These are phyloP conservation scores for Mola mola DNA, from an alignment of 2,113 vertebrate species.

Conservation along the genomic window DNA sequence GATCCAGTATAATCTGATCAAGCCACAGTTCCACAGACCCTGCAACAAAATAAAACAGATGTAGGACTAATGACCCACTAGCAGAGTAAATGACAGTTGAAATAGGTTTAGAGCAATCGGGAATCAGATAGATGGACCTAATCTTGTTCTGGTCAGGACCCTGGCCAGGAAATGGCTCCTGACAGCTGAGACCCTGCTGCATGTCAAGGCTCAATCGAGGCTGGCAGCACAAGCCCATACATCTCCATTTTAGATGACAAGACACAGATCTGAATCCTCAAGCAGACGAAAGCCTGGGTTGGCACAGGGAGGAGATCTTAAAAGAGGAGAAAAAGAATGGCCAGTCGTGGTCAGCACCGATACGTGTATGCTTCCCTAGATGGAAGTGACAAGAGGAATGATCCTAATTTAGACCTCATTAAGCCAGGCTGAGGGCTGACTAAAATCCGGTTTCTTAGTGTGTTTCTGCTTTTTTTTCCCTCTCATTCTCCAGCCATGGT, in stretches of 20 bases:
- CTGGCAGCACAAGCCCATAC: slow-evolving; percentile 59
- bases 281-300: slow-evolving; percentile 41
- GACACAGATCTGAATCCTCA: slow-evolving; percentile 67
- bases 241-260: slow-evolving; percentile 81
- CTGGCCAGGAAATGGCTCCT: slow-evolving; percentile 77
- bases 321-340: slow-evolving; percentile 44
- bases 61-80: slow-evolving; percentile 74
- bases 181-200: slow-evolving; percentile 82
- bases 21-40: slow-evolving; percentile 43
- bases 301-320: slow-evolving; percentile 47
- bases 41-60: slow-evolving; percentile 72
- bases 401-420: slow-evolving; percentile 62
- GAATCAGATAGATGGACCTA: slow-evolving; percentile 84
- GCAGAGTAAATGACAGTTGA: slow-evolving; percentile 77
- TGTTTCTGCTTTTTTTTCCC: slow-evolving; percentile 38
- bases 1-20: slow-evolving; percentile 48
- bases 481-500: slow-evolving; percentile 27
- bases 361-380: slow-evolving; percentile 53
- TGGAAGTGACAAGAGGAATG: slow-evolving; percentile 67
- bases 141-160: slow-evolving; percentile 78
- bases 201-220: slow-evolving; percentile 72
- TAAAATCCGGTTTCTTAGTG: slow-evolving; percentile 27
- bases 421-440: slow-evolving; percentile 34
- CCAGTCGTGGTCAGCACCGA: slow-evolving; percentile 34
- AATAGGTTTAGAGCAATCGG: slow-evolving; percentile 79